A percentile compares a stretch with the other conserved stretches of the same genome.
These are phyloP conservation scores for Oryzias sinensis DNA, from an alignment of 2,797 vertebrate genomes.

Conservation along the genomic window DNA sequence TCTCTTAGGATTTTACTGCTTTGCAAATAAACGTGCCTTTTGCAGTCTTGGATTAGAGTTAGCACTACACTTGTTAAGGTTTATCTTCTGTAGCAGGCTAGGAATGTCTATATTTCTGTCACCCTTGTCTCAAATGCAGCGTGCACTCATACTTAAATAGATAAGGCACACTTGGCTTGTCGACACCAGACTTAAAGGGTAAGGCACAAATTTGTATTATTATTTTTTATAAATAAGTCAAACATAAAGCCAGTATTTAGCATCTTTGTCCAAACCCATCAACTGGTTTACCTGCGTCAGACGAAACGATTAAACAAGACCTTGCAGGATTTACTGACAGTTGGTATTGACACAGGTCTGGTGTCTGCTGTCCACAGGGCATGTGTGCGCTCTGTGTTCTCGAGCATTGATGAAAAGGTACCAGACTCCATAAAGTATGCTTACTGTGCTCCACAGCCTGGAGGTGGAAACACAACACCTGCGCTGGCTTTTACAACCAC, in stretches of 20 bases:
- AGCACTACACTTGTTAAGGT: slow-evolving; percentile 70
- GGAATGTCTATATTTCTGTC: slow-evolving; percentile 62
- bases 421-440: slow-evolving; percentile 62
- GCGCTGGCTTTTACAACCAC: slow-evolving; percentile 73
- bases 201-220: slow-evolving; percentile 23
- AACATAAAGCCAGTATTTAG: slow-evolving; percentile 29
- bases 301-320: slow-evolving; percentile 33
- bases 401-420: slow-evolving; percentile 61
- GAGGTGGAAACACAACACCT: slow-evolving; percentile 65
- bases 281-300: slow-evolving; percentile 17
- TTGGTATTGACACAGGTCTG: slow-evolving; percentile 46
- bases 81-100: slow-evolving; percentile 68
- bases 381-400: slow-evolving; percentile 50
- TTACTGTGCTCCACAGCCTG: slow-evolving; percentile 53
- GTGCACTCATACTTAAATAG: slow-evolving; percentile 24
- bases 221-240: slow-evolving; percentile 15
- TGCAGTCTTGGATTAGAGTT: slow-evolving; percentile 68
- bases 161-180: slow-evolving; percentile 42
- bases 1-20: slow-evolving; percentile 72
- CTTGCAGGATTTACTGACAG: slow-evolving; percentile 40
- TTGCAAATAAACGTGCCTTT: slow-evolving; percentile 79
- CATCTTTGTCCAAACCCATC: slow-evolving; percentile 39
- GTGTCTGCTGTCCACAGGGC: slow-evolving; percentile 49
- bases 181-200: slow-evolving; percentile 49
- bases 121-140: slow-evolving; percentile 46